Evolutionary conservation across 2,797 vertebrate species (phyloP), one percentile per base, ranked within the genome.

Genomic region (Sphaeramia orbicularis): DNA sequence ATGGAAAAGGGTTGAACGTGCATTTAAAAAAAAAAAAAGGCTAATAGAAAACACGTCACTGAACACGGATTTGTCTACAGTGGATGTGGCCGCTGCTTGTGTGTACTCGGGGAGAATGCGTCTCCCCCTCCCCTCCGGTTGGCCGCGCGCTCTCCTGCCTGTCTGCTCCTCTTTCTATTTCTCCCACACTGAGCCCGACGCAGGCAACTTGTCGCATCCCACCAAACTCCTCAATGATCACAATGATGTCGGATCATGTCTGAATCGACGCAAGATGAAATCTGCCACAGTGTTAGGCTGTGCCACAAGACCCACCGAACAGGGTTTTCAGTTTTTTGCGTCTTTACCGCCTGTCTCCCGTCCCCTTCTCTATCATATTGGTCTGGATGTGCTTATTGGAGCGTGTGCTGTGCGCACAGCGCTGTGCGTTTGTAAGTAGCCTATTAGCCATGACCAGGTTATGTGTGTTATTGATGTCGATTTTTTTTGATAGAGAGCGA

Each of bases 11-110:
- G 59, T 41, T 66, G 78, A 58, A 76, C 63, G 43, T 68, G 69
- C 61, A 51, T 64, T 50, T n/a, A 54, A 60, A 64, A 78, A 63
- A n/a, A 54, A 60, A 64, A 78, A 63, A 65, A 60, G 81, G 82
- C 87, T 78, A 78, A 87, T 81, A 84, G 71, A 89, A 80, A 84
- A 84, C 89, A 91, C 92, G 91, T 93, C 93, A 93, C 91, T 88
- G 84, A 88, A 65, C 88, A 81, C 74, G 86, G 76, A 79, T 92
- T 90, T 90, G 91, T 92, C 88, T 82, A 83, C 81, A 75, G 89
- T 87, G 83, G 88, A 80, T 88, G 87, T 84, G 86, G 86, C 78
- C 84, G 85, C 89, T 91, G 90, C 83, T 77, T 82, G 84, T 71
- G 74, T 80, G 78, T 81, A 80, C 86, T 89, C 77, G 58, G 87